Percentiles rank a stretch among this genome's conserved stretches.
Conservation (phyloP, 2,797 vertebrate species). For the Chrosomus eos region DNA sequence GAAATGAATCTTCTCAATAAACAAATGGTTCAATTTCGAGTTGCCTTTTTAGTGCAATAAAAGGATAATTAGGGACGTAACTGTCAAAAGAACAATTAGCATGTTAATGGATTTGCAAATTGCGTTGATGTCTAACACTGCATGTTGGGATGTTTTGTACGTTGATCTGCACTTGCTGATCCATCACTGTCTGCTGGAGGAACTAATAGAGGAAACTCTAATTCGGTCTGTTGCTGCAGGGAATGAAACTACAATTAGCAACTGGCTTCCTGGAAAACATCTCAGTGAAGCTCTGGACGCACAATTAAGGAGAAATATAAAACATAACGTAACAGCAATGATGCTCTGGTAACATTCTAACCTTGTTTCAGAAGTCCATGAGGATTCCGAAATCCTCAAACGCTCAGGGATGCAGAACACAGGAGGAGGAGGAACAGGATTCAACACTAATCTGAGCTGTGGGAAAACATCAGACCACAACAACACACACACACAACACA, state of each 20-base stretch:
- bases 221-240: background rate
- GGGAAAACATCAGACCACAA: too few relatives aligned
- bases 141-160: background rate
- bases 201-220: background rate
- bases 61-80: slow-evolving; percentile 40
- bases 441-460: background rate
- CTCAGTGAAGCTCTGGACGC: background rate
- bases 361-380: background rate
- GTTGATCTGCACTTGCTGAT: background rate
- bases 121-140: background rate
- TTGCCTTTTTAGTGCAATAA: slow-evolving; percentile 14
- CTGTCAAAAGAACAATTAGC: slow-evolving; percentile 47
- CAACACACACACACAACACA: background rate
- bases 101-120: slow-evolving; percentile 44
- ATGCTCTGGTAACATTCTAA: background rate
- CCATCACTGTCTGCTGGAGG: slow-evolving; percentile 35
- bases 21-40: slow-evolving; percentile 30
- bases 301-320: background rate
- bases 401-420: background rate
- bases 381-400: background rate
- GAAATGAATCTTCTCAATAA: slow-evolving; percentile 33
- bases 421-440: background rate
- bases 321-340: background rate
- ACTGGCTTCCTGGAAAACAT: background rate
- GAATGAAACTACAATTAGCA: background rate